Conservation (phyloP, 2,888 invertebrate species). For the Atrina japonica region DNA sequence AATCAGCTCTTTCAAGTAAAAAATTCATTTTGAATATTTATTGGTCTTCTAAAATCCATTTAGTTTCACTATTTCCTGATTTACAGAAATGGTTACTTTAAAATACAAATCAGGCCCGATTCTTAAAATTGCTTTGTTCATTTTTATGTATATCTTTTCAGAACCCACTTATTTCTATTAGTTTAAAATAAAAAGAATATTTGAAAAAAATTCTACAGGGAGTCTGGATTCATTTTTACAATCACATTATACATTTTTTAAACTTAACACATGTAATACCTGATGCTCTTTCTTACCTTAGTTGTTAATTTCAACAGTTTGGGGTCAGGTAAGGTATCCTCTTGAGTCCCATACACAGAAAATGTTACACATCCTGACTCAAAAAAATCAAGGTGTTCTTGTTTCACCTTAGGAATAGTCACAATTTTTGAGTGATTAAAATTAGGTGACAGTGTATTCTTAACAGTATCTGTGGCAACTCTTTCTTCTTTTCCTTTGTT, state of each 20-base stretch:
- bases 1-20: too few relatives aligned
- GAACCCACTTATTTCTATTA: too few relatives aligned
- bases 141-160: too few relatives aligned
- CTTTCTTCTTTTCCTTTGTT: slow-evolving; percentile 65
- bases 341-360: slow-evolving; percentile 78
- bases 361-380: slow-evolving; percentile 79
- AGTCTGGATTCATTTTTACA: not conserved
- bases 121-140: too few relatives aligned
- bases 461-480: slow-evolving; percentile 72
- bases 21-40: too few relatives aligned
- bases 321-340: slow-evolving; percentile 73
- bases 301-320: slow-evolving; percentile 78
- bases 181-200: too few relatives aligned
- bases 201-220: too few relatives aligned
- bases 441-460: slow-evolving; percentile 73
- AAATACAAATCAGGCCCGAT: too few relatives aligned
- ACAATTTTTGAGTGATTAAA: slow-evolving; percentile 77
- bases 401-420: slow-evolving; percentile 68
- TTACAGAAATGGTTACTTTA: too few relatives aligned
- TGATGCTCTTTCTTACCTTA: slow-evolving; percentile 67
- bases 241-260: not conserved
- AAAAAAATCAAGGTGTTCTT: slow-evolving; percentile 80
- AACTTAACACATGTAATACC: not conserved
- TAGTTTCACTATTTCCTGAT: too few relatives aligned
- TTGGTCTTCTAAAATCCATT: too few relatives aligned